Conservation (phyloP, 2,113 vertebrate species). For the Mus pahari region DNA sequence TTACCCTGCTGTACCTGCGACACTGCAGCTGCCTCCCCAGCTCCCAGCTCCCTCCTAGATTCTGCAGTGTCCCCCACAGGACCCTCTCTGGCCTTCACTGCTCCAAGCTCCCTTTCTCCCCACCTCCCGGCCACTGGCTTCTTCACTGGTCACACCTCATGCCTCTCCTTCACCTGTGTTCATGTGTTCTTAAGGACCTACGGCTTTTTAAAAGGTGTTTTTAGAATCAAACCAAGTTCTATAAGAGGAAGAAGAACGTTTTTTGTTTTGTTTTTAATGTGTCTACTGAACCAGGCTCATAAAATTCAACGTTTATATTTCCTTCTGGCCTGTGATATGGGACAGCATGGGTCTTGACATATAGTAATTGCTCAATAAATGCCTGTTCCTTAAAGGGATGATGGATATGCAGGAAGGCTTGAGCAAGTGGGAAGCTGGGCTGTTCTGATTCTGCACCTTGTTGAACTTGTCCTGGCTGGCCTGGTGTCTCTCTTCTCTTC, state of each 20-base stretch:
- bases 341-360: background rate
- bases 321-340: background rate
- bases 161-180: background rate
- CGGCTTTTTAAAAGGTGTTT: background rate
- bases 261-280: background rate
- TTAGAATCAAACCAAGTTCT: background rate
- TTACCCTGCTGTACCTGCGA: background rate
- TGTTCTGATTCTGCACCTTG: accelerated
- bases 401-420: background rate
- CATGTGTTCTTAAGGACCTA: no score
- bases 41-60: background rate
- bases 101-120: background rate
- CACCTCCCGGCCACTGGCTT: background rate
- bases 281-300: background rate
- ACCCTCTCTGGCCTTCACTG: background rate
- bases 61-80: accelerated
- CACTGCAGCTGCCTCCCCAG: accelerated
- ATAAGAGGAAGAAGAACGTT: background rate
- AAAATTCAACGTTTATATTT: background rate
- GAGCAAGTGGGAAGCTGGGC: background rate
- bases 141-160: no score
- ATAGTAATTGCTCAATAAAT: background rate
- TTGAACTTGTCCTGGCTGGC: accelerated
- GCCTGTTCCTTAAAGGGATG: background rate
- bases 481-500: no score